Evolutionary conservation across 2,113 vertebrate genomes (phyloP).

Genomic region (Butastur rufipennis): DNA sequence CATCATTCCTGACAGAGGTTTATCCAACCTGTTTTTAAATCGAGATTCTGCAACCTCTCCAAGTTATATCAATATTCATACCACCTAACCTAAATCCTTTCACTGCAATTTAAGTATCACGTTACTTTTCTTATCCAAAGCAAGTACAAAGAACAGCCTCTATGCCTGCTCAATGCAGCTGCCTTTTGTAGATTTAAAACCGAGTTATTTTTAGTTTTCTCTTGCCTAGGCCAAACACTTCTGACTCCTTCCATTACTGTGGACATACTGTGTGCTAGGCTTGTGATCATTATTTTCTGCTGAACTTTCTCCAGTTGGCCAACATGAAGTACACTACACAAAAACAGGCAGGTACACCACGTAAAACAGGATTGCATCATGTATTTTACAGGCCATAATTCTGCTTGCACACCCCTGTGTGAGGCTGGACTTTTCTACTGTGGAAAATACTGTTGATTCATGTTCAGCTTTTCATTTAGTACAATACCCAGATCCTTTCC

Average conservation of each 20-base stretch:
- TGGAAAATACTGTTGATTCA: neutral
- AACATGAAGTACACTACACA: neutral
- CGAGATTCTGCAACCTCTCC: neutral
- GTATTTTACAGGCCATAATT: neutral
- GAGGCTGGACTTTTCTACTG: neutral
- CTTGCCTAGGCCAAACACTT: neutral
- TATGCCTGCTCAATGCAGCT: neutral
- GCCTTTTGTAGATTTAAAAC: neutral
- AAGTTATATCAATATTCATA: neutral
- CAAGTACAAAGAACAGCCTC: neutral
- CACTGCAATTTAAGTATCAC: neutral
- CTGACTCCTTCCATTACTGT: neutral
- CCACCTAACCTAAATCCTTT: neutral
- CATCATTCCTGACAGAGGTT: neutral
- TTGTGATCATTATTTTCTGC: neutral
- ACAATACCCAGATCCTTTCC: neutral
- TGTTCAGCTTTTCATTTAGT: neutral
- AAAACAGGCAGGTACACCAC: neutral
- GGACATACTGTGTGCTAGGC: too few relatives aligned
- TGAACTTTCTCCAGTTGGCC: neutral
- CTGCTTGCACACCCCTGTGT: neutral
- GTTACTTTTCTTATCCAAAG: neutral
- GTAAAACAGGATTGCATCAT: neutral
- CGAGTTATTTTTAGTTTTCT: neutral
- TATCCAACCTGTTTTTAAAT: neutral